These are phyloP conservation scores for Lucifuga dentata DNA, from an alignment of 2,113 vertebrate genomes.

Conservation along the genomic window DNA sequence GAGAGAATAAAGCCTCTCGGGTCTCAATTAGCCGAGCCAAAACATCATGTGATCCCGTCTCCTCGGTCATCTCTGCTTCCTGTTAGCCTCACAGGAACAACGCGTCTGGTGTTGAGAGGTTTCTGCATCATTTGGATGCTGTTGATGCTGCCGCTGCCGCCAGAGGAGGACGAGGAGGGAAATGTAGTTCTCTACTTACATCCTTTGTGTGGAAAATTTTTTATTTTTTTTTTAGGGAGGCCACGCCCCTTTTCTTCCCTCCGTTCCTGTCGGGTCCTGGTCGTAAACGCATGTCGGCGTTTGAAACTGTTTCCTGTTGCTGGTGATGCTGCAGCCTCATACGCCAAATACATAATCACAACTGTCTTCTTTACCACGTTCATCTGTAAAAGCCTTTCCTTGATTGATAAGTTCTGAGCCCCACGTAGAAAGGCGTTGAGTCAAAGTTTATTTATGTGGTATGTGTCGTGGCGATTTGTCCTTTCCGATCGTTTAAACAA, in stretches of 20 bases:
- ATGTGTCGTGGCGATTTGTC: too few relatives aligned
- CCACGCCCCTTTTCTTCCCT: slow-evolving; percentile 42
- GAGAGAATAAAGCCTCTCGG: slow-evolving; percentile 59
- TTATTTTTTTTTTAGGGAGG: background rate
- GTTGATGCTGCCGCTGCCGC: slow-evolving; percentile 33
- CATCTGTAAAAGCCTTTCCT: too few relatives aligned
- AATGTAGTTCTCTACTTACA: background rate
- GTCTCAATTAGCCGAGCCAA: slow-evolving; percentile 67
- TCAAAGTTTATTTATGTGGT: too few relatives aligned
- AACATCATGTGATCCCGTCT: slow-evolving; percentile 53
- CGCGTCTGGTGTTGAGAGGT: slow-evolving; percentile 26
- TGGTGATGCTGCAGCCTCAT: too few relatives aligned
- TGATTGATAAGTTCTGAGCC: too few relatives aligned
- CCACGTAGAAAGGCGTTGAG: too few relatives aligned
- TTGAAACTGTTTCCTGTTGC: too few relatives aligned
- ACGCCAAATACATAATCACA: too few relatives aligned
- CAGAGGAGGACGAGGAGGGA: slow-evolving; percentile 1
- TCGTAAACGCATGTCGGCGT: too few relatives aligned
- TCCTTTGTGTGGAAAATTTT: background rate
- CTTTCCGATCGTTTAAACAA: too few relatives aligned
- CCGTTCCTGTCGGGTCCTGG: background rate
- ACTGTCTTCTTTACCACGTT: too few relatives aligned
- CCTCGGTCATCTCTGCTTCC: slow-evolving; percentile 61
- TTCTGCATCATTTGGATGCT: slow-evolving; percentile 30
- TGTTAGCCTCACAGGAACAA: slow-evolving; percentile 54